Evolutionary conservation across 2,797 vertebrate genomes (phyloP).

Genomic region (Arrhamphus sclerolepis): DNA sequence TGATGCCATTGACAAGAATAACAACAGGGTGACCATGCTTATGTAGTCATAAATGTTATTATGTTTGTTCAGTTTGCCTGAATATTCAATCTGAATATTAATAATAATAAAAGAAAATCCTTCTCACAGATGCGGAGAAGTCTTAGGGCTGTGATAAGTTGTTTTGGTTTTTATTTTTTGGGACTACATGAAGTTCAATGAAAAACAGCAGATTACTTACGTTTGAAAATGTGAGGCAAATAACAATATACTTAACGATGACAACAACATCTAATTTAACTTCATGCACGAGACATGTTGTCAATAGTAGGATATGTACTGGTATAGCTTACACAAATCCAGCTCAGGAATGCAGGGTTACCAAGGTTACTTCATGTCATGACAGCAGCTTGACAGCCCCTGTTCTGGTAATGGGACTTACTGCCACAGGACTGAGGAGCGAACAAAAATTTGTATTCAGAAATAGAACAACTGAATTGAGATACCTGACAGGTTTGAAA

Average conservation of each 20-base stretch:
- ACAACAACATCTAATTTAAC: conserved; percentile 7
- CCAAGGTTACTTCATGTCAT: conserved; percentile 31
- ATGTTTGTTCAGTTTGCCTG: too few relatives aligned
- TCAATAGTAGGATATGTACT: conserved; percentile 7
- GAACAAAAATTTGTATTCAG: conserved; percentile 50
- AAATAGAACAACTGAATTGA: conserved; percentile 48
- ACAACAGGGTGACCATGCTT: too few relatives aligned
- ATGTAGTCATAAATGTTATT: too few relatives aligned
- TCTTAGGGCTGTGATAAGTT: too few relatives aligned
- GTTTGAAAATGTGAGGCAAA: background rate
- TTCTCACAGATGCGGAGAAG: too few relatives aligned
- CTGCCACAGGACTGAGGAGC: conserved; percentile 36
- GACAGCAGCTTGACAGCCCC: conserved; percentile 45
- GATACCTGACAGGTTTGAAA: conserved; percentile 37
- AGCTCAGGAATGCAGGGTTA: conserved; percentile 14
- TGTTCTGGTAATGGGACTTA: conserved; percentile 43
- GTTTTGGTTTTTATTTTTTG: too few relatives aligned
- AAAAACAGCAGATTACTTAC: too few relatives aligned
- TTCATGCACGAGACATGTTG: conserved; percentile 4
- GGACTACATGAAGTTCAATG: too few relatives aligned
- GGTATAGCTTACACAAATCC: conserved; percentile 24
- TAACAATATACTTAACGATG: background rate
- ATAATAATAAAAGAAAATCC: too few relatives aligned
- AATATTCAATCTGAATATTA: too few relatives aligned
- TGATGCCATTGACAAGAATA: too few relatives aligned